A percentile compares a stretch with the other conserved stretches of the same genome.
Conservation (phyloP, 1,140 invertebrate genomes). For the Heliconius congener region DNA sequence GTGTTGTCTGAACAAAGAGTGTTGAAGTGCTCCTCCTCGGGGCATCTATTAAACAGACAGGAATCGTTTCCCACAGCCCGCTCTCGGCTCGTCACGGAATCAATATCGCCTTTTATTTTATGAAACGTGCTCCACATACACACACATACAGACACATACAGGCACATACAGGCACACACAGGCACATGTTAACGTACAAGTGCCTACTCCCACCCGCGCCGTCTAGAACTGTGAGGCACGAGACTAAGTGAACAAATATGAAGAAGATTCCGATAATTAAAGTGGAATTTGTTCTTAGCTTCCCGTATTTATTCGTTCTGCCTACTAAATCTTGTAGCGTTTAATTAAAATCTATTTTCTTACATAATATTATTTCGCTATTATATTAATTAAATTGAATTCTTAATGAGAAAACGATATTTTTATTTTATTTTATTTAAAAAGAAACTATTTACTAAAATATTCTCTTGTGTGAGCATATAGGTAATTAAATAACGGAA, state of each 20-base stretch:
- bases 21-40: slow-evolving; percentile 61
- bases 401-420: not conserved
- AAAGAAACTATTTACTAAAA: not conserved
- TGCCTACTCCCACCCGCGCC: slow-evolving; percentile 24
- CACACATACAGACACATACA: slow-evolving; percentile 23
- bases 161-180: slow-evolving; percentile 54
- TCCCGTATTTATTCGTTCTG: slow-evolving; percentile 26
- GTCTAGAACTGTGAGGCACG: slow-evolving; percentile 27
- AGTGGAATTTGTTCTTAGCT: slow-evolving; percentile 54
- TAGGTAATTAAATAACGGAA: too few relatives aligned
- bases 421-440: not conserved
- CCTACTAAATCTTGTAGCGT: slow-evolving; percentile 33
- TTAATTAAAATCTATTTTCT: slow-evolving; percentile 58
- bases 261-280: slow-evolving; percentile 55
- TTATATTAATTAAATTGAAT: slow-evolving; percentile 43
- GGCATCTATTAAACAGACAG: slow-evolving; percentile 75
- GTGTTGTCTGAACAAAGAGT: slow-evolving; percentile 58
- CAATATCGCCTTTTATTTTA: slow-evolving; percentile 80
- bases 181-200: slow-evolving; percentile 26
- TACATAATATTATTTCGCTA: slow-evolving; percentile 52
- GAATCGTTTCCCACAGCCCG: slow-evolving; percentile 77
- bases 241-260: slow-evolving; percentile 35
- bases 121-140: slow-evolving; percentile 73
- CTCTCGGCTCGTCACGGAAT: slow-evolving; percentile 75
- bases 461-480: too few relatives aligned